These are phyloP conservation scores for Sarcophaga rosellei DNA, from an alignment of 2,888 invertebrate species.

Conservation along the genomic window DNA sequence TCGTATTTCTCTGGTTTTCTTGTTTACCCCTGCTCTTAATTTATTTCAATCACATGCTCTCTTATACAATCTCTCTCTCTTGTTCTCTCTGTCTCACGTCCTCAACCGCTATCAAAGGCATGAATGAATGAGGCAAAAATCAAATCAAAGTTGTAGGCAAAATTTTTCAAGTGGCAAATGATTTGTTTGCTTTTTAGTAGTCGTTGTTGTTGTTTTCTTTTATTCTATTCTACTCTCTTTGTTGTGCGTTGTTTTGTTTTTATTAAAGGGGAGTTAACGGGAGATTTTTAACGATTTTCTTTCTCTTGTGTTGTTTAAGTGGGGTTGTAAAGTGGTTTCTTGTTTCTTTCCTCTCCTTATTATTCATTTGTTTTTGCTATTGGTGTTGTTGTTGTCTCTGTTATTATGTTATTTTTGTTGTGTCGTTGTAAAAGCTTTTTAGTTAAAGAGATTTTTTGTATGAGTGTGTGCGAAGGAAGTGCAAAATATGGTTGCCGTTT, in stretches of 20 bases:
- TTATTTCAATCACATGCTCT: not conserved
- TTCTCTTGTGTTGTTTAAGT: slow-evolving; percentile 36
- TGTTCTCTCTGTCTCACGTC: not conserved
- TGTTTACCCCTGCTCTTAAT: slow-evolving; percentile 12
- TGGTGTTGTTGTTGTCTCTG: slow-evolving; percentile 46
- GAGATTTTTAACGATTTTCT: slow-evolving; percentile 38
- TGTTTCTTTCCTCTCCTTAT: too few relatives aligned
- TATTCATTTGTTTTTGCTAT: slow-evolving; percentile 38
- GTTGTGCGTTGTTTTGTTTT: slow-evolving; percentile 25
- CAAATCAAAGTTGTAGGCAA: slow-evolving; percentile 71
- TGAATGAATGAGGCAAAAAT: slow-evolving; percentile 56
- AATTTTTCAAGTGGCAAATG: slow-evolving; percentile 77
- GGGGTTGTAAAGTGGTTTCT: slow-evolving; percentile 48
- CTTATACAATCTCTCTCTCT: not conserved
- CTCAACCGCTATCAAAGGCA: not conserved
- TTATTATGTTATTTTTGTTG: slow-evolving; percentile 50
- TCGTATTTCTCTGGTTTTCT: slow-evolving; percentile 54
- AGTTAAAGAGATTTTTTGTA: not conserved
- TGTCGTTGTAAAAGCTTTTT: slow-evolving; percentile 27
- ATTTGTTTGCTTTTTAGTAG: slow-evolving; percentile 73
- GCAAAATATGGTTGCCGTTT: slow-evolving; percentile 66
- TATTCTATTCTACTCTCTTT: slow-evolving; percentile 69
- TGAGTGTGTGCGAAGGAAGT: not conserved
- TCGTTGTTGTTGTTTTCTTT: slow-evolving; percentile 69
- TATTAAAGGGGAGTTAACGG: slow-evolving; percentile 49